Evolutionary conservation across 1,140 invertebrate species (phyloP).

Genomic region (Colletes gigas): DNA sequence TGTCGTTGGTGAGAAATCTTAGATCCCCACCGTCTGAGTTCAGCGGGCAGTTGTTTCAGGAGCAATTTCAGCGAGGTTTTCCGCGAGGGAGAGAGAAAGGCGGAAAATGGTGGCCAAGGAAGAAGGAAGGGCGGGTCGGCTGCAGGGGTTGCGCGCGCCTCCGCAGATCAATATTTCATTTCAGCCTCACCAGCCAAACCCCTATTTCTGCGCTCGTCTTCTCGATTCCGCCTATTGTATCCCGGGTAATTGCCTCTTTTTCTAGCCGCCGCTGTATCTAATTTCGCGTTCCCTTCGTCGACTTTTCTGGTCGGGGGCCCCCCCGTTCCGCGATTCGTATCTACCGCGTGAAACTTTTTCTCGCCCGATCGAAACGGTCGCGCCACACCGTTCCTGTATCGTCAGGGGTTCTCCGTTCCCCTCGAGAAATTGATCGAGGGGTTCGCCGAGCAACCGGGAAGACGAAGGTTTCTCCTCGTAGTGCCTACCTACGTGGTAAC

Average conservation of each 20-base stretch:
- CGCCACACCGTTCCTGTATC: too few species aligned
- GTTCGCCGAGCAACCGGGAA: background rate
- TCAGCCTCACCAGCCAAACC: conserved; percentile 71
- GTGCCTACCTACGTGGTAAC: background rate
- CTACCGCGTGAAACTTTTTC: background rate
- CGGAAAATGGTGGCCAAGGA: conserved; percentile 63
- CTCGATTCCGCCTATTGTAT: conserved; percentile 33
- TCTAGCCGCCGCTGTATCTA: conserved; percentile 39
- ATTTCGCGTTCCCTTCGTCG: background rate
- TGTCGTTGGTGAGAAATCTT: background rate
- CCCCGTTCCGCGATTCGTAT: background rate
- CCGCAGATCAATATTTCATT: conserved; percentile 81
- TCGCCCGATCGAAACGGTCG: background rate
- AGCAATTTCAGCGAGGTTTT: background rate
- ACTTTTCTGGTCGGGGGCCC: background rate
- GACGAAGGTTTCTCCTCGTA: background rate
- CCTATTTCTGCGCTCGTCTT: conserved; percentile 57
- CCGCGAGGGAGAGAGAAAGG: background rate
- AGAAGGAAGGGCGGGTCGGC: conserved; percentile 74
- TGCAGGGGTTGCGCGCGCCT: conserved; percentile 80
- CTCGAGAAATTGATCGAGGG: background rate
- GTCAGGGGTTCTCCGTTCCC: too few species aligned
- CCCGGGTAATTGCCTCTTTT: conserved; percentile 49
- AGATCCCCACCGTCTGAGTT: background rate
- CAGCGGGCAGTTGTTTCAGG: background rate